Evolutionary conservation across 2,113 vertebrate genomes (phyloP).

Genomic region (Megalops atlanticus): DNA sequence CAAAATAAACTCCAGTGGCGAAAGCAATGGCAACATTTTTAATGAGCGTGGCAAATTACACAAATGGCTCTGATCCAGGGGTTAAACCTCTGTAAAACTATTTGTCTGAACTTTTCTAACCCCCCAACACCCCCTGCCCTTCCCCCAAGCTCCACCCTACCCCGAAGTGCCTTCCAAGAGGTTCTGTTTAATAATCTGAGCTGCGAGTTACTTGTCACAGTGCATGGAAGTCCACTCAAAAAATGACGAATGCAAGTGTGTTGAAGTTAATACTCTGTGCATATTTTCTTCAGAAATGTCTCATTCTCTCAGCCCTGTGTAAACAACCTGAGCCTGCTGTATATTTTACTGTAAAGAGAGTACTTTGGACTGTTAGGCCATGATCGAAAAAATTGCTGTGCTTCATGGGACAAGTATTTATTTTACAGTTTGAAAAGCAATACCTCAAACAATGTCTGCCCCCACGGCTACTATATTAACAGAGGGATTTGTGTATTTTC

Average conservation of each 20-base stretch:
- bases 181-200: background rate
- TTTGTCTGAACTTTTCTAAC: slow-evolving; percentile 52
- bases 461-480: slow-evolving; percentile 18
- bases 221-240: background rate
- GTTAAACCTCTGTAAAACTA: slow-evolving; percentile 35
- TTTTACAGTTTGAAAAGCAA: slow-evolving; percentile 18
- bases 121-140: slow-evolving; percentile 34
- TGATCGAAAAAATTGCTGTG: background rate
- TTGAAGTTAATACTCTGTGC: background rate
- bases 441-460: slow-evolving; percentile 6
- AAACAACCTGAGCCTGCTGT: background rate
- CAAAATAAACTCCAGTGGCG: slow-evolving; percentile 45
- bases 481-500: slow-evolving; percentile 27
- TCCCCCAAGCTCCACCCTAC: slow-evolving; percentile 22
- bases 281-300: background rate
- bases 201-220: background rate
- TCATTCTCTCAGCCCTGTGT: slow-evolving; percentile 13
- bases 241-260: slow-evolving; percentile 11
- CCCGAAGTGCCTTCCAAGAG: background rate
- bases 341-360: slow-evolving; percentile 11
- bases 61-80: slow-evolving; percentile 39
- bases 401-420: slow-evolving; percentile 21
- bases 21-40: slow-evolving; percentile 30
- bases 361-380: slow-evolving; percentile 1
- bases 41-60: slow-evolving; percentile 45